Base-by-base conservation (phyloP, 2,113 vertebrate species). In the Acanthochromis polyacanthus region DNA sequence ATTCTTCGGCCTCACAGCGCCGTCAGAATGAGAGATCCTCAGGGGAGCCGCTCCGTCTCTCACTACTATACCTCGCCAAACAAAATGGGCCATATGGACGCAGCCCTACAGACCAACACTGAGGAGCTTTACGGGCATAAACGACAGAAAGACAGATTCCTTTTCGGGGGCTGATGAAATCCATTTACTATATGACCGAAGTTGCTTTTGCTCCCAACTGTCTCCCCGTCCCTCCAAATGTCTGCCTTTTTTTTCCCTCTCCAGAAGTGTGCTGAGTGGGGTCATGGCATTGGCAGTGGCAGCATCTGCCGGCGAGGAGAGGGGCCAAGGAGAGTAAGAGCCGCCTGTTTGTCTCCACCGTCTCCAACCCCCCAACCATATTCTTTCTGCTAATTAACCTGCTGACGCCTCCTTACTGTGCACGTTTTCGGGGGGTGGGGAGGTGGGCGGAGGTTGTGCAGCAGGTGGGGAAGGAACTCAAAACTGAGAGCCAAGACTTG, bases 351-450 rank as follows among this genome's bases (percentile, higher is more conserved):
- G 71, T 85, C 82, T 84, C 68, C 23, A 25, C 63, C 11, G 74
- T 89, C 79, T 82, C 71, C 55, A 76, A 75, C 53, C 62, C 86
- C 85, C 85, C 28, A 16, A 80, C 83, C 90, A 89, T 84, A 89
- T 90, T 92, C 89, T 85, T 90, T 80, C 86, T 91, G 86, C 89
- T 92, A 92, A 95, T 94, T 94, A 94, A 93, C 93, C 92, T 91
- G 74, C 84, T 72, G 85, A 89, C 55, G 78, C 88, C 87, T 91
- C 85, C 88, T 86, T 61, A 74, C 80, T 90, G 85, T 88, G 84
- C 76, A 74, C 51, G 76, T 76, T 82, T 82, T 51, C n/a, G 60
- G 71, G 40, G 56, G 30, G 52, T 25, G 55, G 46, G 50, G 30
- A 14, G 63, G 62, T 59, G 66, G 70, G 55, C 52, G 56, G 77